A percentile compares a stretch with the other conserved stretches of the same genome.
phyloP scores from a whole-genome alignment of 2,888 invertebrate species.

The Heliconius ismenius region DNA sequence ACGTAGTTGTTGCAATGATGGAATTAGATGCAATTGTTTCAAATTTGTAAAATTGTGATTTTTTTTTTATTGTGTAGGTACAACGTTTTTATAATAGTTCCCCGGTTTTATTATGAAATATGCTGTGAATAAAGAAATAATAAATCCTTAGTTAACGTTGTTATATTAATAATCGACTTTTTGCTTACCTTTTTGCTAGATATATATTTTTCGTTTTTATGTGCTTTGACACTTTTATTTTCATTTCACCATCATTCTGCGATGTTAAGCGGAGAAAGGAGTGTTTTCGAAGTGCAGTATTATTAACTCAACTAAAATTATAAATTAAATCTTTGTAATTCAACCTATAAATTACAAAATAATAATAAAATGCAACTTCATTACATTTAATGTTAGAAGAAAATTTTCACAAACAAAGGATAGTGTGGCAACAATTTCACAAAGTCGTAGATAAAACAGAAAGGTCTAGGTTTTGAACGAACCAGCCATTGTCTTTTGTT shows the following conservation, averaged over 20 bases:
- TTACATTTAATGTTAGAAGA: conserved; percentile 8
- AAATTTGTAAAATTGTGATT: conserved; percentile 34
- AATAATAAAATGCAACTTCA: neutral
- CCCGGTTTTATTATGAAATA: neutral
- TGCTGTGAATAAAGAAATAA: neutral
- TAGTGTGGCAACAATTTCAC: conserved; percentile 43
- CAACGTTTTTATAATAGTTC: neutral
- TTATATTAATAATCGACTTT: neutral
- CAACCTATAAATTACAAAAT: neutral
- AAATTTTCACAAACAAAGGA: conserved; percentile 29
- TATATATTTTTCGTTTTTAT: too few relatives aligned
- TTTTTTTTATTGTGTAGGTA: conserved; percentile 26
- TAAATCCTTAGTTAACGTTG: neutral
- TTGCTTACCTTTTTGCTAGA: too few relatives aligned
- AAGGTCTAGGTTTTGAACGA: conserved; percentile 50
- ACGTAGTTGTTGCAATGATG: conserved; percentile 19
- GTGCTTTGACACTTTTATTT: neutral
- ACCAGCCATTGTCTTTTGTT: conserved; percentile 50
- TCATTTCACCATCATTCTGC: neutral
- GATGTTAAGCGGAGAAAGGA: too few relatives aligned
- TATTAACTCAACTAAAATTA: neutral
- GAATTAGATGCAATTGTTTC: conserved; percentile 40
- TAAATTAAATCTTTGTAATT: neutral
- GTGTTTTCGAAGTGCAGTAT: too few relatives aligned
- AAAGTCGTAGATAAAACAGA: conserved; percentile 47